Base-by-base conservation (phyloP, 2,113 vertebrate genomes). In the Spilogale gracilis region DNA sequence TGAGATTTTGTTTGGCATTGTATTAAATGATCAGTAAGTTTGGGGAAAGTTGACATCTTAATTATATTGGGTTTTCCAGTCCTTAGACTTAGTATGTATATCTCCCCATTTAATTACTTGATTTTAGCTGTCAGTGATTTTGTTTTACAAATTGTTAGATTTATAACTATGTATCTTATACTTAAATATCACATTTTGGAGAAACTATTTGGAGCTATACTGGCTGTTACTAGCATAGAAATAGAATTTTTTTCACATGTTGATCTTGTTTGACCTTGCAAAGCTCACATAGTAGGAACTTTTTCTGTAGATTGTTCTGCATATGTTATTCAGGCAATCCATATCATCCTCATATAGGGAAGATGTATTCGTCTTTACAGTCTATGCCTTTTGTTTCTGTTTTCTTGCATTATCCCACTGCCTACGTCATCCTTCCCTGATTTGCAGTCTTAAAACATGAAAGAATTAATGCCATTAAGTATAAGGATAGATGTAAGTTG, bases 121-220 rank as follows among this genome's bases (percentile, higher is more conserved):
- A 83, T 78, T 85, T 86, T 25, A 78, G n/a, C 86, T 18, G 18
- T 81, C 63, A 71, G n/a, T 25, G 10, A 80, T 91, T 60, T 81
- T 89, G 45, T 76, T 85, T 89, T 78, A 50, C 27, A 78, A 50
- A 71, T 80, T 79, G 60, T 86, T 92, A 86, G 74, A 73, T 61
- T 71, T 73, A 27, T 17, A 85, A 69, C 38, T 90, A 14, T 61
- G 6, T 61, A 58, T 85, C 38, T 91, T 43, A 69, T 78, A n/a
- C 43, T 20, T 92, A 43, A 90, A 45, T 56, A 60, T 52, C 45
- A 45, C 11, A 54, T 85, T 91, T 92, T 32, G 52, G 30, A n/a
- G 13, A 45, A 79, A 86, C 45, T 80, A 32, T 80, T 60, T 54
- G 43, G 61, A 61, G 23, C 38, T 67, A 0, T 85, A 67, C 13